Percentiles rank a stretch among this genome's conserved stretches.
These are phyloP conservation scores for Hyles euphorbiae DNA, from an alignment of 1,140 invertebrate genomes.

Conservation along the genomic window DNA sequence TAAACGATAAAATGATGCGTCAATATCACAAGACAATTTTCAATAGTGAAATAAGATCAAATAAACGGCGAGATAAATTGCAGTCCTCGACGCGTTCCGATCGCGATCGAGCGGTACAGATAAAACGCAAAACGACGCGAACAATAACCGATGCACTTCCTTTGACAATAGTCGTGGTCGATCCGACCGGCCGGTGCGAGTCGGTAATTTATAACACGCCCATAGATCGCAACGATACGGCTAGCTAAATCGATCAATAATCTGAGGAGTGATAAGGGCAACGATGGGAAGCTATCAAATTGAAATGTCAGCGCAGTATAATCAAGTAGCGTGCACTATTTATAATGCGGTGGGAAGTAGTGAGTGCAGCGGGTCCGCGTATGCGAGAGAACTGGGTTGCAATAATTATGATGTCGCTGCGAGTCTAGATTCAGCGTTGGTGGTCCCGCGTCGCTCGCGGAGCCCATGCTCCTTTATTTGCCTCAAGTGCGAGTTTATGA, in stretches of 20 bases:
- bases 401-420: conserved; percentile 28
- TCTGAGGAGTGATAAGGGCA: conserved; percentile 44
- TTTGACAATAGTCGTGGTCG: conserved; percentile 50
- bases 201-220: conserved; percentile 44
- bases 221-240: conserved; percentile 49
- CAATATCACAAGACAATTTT: conserved; percentile 42
- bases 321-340: conserved; percentile 34
- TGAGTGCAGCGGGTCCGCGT: conserved; percentile 1
- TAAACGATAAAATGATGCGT: conserved; percentile 23
- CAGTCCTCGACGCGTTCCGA: conserved; percentile 28
- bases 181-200: conserved; percentile 15
- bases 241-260: conserved; percentile 54
- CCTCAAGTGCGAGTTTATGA: background rate
- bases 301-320: conserved; percentile 49
- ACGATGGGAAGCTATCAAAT: conserved; percentile 36
- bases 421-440: conserved; percentile 24
- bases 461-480: background rate
- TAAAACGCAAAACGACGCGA: conserved; percentile 48
- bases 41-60: conserved; percentile 52
- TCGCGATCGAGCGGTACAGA: conserved; percentile 38
- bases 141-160: conserved; percentile 64
- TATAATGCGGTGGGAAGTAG: conserved; percentile 26
- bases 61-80: conserved; percentile 51
- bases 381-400: conserved; percentile 16
- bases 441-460: conserved; percentile 17